These are phyloP conservation scores for Protosalanx chinensis DNA, from an alignment of 2,797 vertebrate species.

Conservation along the genomic window DNA sequence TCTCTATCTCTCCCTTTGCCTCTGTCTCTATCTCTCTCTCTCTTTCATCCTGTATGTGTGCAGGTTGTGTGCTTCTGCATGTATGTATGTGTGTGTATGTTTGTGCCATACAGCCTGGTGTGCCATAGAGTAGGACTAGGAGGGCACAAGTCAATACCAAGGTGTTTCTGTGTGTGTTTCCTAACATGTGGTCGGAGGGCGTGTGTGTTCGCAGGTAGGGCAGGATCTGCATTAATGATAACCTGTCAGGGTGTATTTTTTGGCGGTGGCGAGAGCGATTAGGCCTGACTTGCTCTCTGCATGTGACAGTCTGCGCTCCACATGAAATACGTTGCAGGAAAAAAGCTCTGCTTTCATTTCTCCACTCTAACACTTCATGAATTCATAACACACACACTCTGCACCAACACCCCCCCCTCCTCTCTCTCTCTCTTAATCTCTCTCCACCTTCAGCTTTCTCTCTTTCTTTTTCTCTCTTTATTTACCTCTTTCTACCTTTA, in stretches of 20 bases:
- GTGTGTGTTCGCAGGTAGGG: slow-evolving; percentile 45
- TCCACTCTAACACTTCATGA: slow-evolving; percentile 25
- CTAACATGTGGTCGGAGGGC: not conserved
- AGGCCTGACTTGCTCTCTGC: slow-evolving; percentile 33
- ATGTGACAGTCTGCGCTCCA: slow-evolving; percentile 25
- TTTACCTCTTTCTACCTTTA: not conserved
- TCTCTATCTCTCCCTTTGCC: slow-evolving; percentile 18
- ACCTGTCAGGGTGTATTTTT: slow-evolving; percentile 53
- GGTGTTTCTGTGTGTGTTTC: not conserved
- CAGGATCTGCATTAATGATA: slow-evolving; percentile 60
- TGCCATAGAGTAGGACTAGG: not conserved
- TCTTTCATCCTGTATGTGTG: not conserved
- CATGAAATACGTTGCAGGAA: slow-evolving; percentile 22
- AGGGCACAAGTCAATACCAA: not conserved
- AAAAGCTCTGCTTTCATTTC: slow-evolving; percentile 32
- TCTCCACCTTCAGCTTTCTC: not conserved
- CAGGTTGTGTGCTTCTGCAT: slow-evolving; percentile 34
- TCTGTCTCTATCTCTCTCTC: slow-evolving; percentile 3
- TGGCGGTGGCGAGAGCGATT: slow-evolving; percentile 25
- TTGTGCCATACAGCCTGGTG: not conserved
- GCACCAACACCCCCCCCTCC: not conserved
- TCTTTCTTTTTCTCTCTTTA: not conserved
- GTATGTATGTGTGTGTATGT: not conserved
- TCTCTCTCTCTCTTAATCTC: not conserved
- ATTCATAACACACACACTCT: slow-evolving; percentile 32